Evolutionary conservation across 2,888 invertebrate genomes (phyloP), one percentile per base, ranked within the genome.

Genomic region (Caenorhabditis sulstoni): DNA sequence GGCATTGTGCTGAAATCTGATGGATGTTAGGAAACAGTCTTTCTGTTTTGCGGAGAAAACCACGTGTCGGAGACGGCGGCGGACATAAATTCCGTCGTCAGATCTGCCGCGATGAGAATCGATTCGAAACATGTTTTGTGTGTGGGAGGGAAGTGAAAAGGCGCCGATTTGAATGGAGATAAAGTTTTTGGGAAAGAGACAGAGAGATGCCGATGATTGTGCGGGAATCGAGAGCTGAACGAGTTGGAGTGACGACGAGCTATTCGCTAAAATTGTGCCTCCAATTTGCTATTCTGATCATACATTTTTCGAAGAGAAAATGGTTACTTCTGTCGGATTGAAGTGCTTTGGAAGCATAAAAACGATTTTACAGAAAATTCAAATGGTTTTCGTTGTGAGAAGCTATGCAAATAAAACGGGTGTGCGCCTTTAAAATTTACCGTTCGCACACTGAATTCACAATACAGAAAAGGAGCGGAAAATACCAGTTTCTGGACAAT

Each of bases 1-100:
- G 86, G 85, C 85, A 85, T 86, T 47, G 45, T 74, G 53, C 53
- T 74, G 53, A 49, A 18, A 20, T 4, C 12, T 1, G 2, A 47
- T 18, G 16, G n/a, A 47, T 8, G 16, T 14, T 29, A 7, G 29
- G 29, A 29, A 29, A 53, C 35, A 53, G 53, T 53, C 16, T 52
- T n/a, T 2, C 29, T 53, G 53, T 53, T 53, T 35, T 53, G 53
- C 16, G 53, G 35, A 35, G 53, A 35, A 57, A 61, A 71, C 49
- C 58, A 62, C 61, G 62, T 71, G 55, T 47, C n/a, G 12, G 11
- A n/a, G 57, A 29, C 29, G 29, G 29, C 45, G 11, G 41, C 23
- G 39, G 20, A 65, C 44, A 65, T 44, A 55, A 66, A 66, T 66
- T 66, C 52, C 44, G 22, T 9, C 44, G 22, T 9, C 14, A 37